Evolutionary conservation across 2,113 vertebrate genomes (phyloP), one percentile per base, ranked within the genome.

Genomic region (Tretioscincus oriximinensis): DNA sequence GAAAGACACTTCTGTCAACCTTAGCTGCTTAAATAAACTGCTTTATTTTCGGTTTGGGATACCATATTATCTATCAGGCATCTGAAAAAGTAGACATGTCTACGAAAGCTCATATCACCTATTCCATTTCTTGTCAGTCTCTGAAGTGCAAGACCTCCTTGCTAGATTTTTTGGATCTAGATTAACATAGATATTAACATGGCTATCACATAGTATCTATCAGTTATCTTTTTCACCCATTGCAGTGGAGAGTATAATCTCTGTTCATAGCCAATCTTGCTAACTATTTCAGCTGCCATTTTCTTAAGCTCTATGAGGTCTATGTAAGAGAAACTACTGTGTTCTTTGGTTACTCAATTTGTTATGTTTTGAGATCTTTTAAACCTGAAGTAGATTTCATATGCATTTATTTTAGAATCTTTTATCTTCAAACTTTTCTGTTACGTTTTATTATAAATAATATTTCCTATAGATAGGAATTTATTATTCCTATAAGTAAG

Each of bases 1-100:
- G 76, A 51, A 78, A 67, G 49, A 54, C 2, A 0, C 21, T 73
- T 47, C 11, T 6, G 58, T 74, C 73, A 22, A 1, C 51, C 24
- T 0, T 26, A 64, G 41, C 29, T 20, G 35, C 45, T 73, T 60
- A 20, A 58, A 67, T 78, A 9, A 58, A 49, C 60, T 45, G 16
- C 61, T 67, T 74, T 74, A 65, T 77, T 72, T 72, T 72, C 77
- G 65, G 29, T 77, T 47, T 73, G 45, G 60, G 22, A 58, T 51
- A 66, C 28, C 61, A 65, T 77, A 47, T 66, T 77, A 47, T 66
- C 35, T 41, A 41, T 41, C 35, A 41, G 35, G 35, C 35, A 41
- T 41, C 35, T 4, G 35, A 41, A 41, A 5, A 41, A 41, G 35
- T 41, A 41, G 35, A 41, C 35, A 41, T 41, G 35, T 41, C 35